Evolutionary conservation across 2,113 vertebrate species (phyloP).

Genomic region (Chaetodon trifascialis): DNA sequence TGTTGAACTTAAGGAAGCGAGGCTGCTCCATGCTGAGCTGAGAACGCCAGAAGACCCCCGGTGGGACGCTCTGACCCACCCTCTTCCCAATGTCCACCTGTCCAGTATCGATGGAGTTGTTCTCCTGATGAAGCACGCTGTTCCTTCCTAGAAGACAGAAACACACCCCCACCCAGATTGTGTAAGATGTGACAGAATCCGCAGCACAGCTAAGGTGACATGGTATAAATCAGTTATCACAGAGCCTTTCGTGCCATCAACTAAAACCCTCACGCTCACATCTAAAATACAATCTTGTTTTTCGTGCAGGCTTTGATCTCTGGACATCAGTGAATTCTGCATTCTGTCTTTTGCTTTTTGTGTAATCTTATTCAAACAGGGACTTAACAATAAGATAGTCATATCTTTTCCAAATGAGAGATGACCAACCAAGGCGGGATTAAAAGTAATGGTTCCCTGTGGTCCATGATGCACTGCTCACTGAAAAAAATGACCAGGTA

Average conservation of each 20-base stretch:
- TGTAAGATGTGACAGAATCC: neutral
- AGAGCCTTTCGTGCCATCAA: conserved; percentile 4
- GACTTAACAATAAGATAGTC: conserved; percentile 37
- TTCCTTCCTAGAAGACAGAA: conserved; percentile 86
- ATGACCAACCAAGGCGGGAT: conserved; percentile 52
- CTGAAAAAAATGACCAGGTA: conserved; percentile 48
- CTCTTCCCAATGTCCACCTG: conserved; percentile 94
- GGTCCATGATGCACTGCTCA: conserved; percentile 54
- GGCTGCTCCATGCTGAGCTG: conserved; percentile 93
- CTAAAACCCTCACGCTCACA: conserved; percentile 14
- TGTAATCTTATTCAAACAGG: conserved; percentile 36
- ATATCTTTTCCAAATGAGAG: conserved; percentile 62
- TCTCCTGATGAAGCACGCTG: conserved; percentile 90
- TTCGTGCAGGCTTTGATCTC: conserved; percentile 21
- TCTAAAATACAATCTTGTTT: conserved; percentile 16
- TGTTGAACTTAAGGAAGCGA: conserved; percentile 98
- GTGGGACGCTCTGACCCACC: conserved; percentile 91
- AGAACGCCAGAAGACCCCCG: conserved; percentile 97
- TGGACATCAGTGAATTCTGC: conserved; percentile 7
- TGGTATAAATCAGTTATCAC: conserved; percentile 21
- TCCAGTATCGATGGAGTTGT: conserved; percentile 95
- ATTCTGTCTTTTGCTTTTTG: conserved; percentile 17
- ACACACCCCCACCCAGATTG: conserved; percentile 27
- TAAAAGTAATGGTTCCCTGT: conserved; percentile 56
- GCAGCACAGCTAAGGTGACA: neutral